Conservation (phyloP, 2,113 vertebrate species). For the Oncorhynchus clarkii region DNA sequence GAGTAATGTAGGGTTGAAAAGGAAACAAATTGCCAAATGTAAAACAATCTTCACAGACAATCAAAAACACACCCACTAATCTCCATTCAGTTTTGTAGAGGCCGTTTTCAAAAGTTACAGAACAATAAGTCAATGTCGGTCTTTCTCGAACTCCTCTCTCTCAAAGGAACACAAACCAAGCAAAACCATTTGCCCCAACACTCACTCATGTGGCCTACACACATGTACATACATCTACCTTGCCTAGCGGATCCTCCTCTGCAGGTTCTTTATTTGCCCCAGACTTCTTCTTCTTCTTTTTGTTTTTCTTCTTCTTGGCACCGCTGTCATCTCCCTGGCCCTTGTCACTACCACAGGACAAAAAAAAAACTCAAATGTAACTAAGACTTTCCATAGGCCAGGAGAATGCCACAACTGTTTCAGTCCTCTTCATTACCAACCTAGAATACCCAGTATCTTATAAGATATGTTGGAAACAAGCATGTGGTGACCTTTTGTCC, state of each 20-base stretch:
- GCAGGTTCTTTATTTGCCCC: slow-evolving; percentile 73
- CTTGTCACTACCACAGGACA: slow-evolving; percentile 74
- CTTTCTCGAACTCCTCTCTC: background rate
- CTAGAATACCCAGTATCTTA: too few species aligned
- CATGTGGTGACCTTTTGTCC: background rate
- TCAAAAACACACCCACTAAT: background rate
- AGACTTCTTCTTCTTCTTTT: slow-evolving; percentile 93
- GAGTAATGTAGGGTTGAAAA: background rate
- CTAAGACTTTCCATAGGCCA: background rate
- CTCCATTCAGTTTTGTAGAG: background rate
- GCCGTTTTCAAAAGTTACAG: background rate
- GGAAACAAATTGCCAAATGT: background rate
- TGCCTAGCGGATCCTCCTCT: slow-evolving; percentile 82
- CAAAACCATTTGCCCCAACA: background rate
- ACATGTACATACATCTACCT: slow-evolving; percentile 67
- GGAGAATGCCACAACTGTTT: background rate
- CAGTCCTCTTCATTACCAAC: too few species aligned
- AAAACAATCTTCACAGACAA: background rate
- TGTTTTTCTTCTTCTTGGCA: slow-evolving; percentile 98
- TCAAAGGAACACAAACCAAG: background rate
- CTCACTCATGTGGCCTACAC: too few species aligned
- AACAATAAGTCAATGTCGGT: background rate
- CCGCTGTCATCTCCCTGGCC: slow-evolving; percentile 88
- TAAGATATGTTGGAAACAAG: too few species aligned
- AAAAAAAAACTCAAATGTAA: slow-evolving; percentile 9